Evolutionary conservation across 2,888 invertebrate genomes (phyloP), one percentile per base, ranked within the genome.

Genomic region (Suillia variegata): DNA sequence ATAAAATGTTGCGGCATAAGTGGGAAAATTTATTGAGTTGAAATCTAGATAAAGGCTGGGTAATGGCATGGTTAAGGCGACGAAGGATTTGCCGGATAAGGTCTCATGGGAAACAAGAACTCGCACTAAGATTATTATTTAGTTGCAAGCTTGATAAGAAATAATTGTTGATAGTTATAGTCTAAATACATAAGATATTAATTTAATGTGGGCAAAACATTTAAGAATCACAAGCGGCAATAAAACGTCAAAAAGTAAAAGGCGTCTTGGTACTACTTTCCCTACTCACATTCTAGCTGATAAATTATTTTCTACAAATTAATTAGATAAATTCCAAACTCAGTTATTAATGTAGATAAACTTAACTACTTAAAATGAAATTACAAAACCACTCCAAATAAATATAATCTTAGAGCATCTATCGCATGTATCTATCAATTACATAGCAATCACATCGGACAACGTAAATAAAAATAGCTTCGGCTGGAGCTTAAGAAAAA

Each of bases 21-120:
- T 45, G 45, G 18, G 45, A 45, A 56, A 56, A 56, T 56, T 56
- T 56, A 56, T 56, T 56, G 56, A 56, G 38, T 56, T 49, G 26
- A 8, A 48, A 55, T 55, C 33, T 48, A 21, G 55, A 33, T 55
- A 49, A 45, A 20, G 45, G 20, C 18, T 4, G 5, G 38, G 38
- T 38, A 38, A 38, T 38, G 6, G 38, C n/a, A 38, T n/a, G 38
- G 31, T 38, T n/a, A 26, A 38, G 38, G 38, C n/a, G 38, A n/a
- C 4, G 38, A 10, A 4, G n/a, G 38, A 38, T 38, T 38, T 38
- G n/a, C n/a, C n/a, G 38, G 38, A 38, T 38, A 38, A 38, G 10
- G n/a, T 13, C 12, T 38, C 38, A 38, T 38, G 38, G 38, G 38
- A 38, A 38, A 6, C 26, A n/a, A n/a, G n/a, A n/a, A n/a, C n/a